Conservation (phyloP, 1,140 invertebrate genomes). For the Sarcophaga peregrina region DNA sequence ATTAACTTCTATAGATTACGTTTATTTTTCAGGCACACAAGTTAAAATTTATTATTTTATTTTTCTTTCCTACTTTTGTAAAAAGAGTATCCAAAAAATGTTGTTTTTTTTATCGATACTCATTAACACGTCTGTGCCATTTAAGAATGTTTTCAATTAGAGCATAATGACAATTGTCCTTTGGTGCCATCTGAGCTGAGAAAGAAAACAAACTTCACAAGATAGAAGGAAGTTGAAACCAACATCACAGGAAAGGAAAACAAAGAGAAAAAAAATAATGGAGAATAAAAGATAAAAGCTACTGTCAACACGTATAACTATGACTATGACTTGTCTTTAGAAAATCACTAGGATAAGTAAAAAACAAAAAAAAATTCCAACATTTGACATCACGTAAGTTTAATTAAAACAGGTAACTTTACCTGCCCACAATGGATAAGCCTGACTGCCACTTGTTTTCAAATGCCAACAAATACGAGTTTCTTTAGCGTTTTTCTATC, state of each 20-base stretch:
- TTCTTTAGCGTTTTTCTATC: background rate
- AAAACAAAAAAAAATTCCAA: background rate
- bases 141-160: constrained; percentile 38
- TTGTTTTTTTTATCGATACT: background rate
- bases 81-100: too few relatives aligned
- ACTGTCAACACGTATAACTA: constrained; percentile 29
- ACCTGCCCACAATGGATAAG: background rate
- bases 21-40: too few relatives aligned
- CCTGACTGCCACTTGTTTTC: background rate
- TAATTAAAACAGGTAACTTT: constrained; percentile 39
- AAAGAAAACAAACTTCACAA: background rate
- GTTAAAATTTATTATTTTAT: too few relatives aligned
- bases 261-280: background rate
- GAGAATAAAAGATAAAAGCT: constrained; percentile 9
- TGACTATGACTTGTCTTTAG: constrained; percentile 11
- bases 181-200: background rate
- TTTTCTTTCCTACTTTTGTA: too few relatives aligned
- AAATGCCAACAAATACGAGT: background rate
- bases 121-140: constrained; percentile 28
- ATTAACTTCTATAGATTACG: too few relatives aligned
- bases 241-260: background rate
- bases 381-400: constrained; percentile 29
- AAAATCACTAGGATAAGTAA: background rate
- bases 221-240: background rate
- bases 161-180: constrained; percentile 28